Conservation (phyloP, 2,888 invertebrate species). For the Leucophenga maculata region DNA sequence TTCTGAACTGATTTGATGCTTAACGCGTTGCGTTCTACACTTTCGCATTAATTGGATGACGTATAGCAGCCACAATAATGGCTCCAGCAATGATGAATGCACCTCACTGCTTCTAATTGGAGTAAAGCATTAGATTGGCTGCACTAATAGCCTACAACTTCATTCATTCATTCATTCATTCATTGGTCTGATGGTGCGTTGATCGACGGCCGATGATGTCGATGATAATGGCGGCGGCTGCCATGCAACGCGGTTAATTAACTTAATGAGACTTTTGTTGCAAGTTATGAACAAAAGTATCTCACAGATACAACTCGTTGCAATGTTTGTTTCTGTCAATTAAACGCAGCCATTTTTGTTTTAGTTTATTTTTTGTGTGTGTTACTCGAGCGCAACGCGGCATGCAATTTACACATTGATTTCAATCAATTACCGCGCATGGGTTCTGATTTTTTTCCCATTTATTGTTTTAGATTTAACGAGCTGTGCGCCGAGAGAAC, state of each 20-base stretch:
- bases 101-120: not conserved
- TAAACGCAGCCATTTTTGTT: slow-evolving; percentile 57
- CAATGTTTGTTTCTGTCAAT: slow-evolving; percentile 40
- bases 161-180: slow-evolving; percentile 43
- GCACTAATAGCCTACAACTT: slow-evolving; percentile 60
- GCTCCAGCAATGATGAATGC: not conserved
- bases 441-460: not conserved
- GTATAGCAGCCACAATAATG: not conserved
- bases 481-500: not conserved
- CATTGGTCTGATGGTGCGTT: not conserved
- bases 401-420: slow-evolving; percentile 62
- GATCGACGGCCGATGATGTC: slow-evolving; percentile 36
- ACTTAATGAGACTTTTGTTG: slow-evolving; percentile 55
- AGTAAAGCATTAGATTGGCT: slow-evolving; percentile 7
- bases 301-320: slow-evolving; percentile 35
- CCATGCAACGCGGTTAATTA: slow-evolving; percentile 53
- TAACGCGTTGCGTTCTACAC: slow-evolving; percentile 11
- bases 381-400: slow-evolving; percentile 22
- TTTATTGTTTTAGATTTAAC: slow-evolving; percentile 4
- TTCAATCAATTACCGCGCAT: slow-evolving; percentile 51
- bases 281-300: slow-evolving; percentile 43
- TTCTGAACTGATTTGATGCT: not conserved
- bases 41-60: slow-evolving; percentile 6
- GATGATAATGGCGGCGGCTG: slow-evolving; percentile 50
- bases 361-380: not conserved